Conservation (phyloP, 1,140 invertebrate genomes). For the Agrilus planipennis region DNA sequence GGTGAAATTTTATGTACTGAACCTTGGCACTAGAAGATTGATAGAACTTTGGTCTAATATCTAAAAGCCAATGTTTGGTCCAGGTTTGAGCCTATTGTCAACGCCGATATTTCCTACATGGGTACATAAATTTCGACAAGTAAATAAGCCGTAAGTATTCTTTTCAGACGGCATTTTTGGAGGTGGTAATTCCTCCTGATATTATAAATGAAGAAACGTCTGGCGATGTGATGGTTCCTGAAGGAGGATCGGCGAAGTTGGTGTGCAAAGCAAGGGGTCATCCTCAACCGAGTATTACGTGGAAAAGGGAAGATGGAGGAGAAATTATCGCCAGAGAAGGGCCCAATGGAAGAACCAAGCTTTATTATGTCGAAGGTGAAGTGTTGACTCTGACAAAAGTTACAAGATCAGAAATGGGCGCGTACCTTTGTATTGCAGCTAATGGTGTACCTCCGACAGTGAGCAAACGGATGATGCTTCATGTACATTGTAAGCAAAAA, state of each 20-base stretch:
- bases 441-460: slow-evolving; percentile 55
- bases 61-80: no score
- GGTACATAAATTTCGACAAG: no score
- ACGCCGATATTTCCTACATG: no score
- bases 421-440: slow-evolving; percentile 54
- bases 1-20: no score
- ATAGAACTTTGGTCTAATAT: no score
- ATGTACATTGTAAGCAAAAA: slow-evolving; percentile 74
- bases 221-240: slow-evolving; percentile 81
- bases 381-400: slow-evolving; percentile 67
- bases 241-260: slow-evolving; percentile 78
- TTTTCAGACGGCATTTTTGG: slow-evolving; percentile 64
- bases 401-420: slow-evolving; percentile 70
- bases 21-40: no score
- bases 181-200: slow-evolving; percentile 84
- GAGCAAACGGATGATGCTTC: slow-evolving; percentile 54
- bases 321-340: slow-evolving; percentile 65
- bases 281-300: slow-evolving; percentile 71
- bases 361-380: slow-evolving; percentile 58
- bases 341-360: slow-evolving; percentile 55
- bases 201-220: slow-evolving; percentile 80
- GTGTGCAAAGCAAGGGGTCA: slow-evolving; percentile 76
- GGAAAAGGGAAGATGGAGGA: slow-evolving; percentile 76
- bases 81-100: no score
- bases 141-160: slow-evolving; percentile 7